phyloP scores from a whole-genome alignment of 2,113 vertebrate species.

The Scomber japonicus region DNA sequence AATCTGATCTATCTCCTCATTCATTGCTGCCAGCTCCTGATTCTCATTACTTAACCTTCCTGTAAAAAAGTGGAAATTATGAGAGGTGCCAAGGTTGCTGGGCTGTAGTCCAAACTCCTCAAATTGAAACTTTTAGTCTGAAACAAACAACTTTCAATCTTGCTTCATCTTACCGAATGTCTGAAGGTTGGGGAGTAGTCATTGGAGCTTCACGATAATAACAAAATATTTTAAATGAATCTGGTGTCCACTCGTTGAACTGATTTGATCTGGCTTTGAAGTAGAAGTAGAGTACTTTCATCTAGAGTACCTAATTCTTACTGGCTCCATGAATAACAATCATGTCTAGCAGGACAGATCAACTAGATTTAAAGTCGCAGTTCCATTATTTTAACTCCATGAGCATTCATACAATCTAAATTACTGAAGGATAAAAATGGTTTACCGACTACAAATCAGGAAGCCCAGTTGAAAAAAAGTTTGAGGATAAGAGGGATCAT shows the following conservation, averaged over 20 bases:
- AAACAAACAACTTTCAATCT: background rate
- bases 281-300: conserved; percentile 1
- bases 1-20: background rate
- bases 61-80: background rate
- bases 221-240: conserved; percentile 5
- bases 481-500: conserved; percentile 35
- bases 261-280: conserved; percentile 9
- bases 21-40: conserved; percentile 6
- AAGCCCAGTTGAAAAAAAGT: background rate
- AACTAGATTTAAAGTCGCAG: background rate
- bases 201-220: background rate
- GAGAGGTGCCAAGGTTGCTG: background rate
- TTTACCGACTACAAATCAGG: conserved; percentile 1
- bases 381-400: background rate
- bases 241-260: background rate
- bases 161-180: conserved; percentile 22
- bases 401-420: background rate
- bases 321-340: conserved; percentile 12
- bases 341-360: background rate
- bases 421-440: background rate
- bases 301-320: background rate
- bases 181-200: background rate
- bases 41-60: background rate
- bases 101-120: background rate
- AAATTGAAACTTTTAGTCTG: conserved; percentile 5